These are phyloP conservation scores for Seriola dumerili DNA, from an alignment of 2,113 vertebrate species.

Conservation along the genomic window DNA sequence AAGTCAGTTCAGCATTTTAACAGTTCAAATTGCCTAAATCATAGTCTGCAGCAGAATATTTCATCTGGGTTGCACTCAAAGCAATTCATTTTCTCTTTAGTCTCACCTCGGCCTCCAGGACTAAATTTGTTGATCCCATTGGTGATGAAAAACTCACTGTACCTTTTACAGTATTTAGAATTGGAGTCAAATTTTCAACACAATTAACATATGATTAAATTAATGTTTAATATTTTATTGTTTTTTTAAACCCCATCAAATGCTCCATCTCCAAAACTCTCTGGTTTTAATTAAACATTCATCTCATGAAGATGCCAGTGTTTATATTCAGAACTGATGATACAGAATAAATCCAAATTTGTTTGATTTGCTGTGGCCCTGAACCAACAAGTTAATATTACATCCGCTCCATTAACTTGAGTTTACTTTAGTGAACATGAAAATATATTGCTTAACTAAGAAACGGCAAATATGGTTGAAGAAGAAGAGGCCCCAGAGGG, in stretches of 20 bases:
- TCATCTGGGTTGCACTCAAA: neutral
- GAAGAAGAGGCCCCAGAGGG: slow-evolving; percentile 28
- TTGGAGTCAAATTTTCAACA: neutral
- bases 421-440: slow-evolving; percentile 29
- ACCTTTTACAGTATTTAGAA: neutral
- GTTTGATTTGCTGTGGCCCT: neutral
- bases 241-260: neutral
- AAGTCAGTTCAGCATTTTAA: neutral
- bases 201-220: neutral
- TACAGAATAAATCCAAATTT: neutral
- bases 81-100: neutral
- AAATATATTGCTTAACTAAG: slow-evolving; percentile 7
- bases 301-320: neutral
- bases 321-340: slow-evolving; percentile 2
- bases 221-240: neutral
- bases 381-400: slow-evolving; percentile 6
- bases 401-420: neutral
- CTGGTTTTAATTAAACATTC: neutral
- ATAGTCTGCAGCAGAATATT: neutral
- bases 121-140: neutral
- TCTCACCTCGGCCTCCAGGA: neutral
- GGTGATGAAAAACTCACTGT: neutral
- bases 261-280: neutral
- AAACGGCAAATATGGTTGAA: slow-evolving; percentile 1
- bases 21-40: neutral